Conservation (phyloP, 2,888 invertebrate species). For the Argyresthia goedartella region DNA sequence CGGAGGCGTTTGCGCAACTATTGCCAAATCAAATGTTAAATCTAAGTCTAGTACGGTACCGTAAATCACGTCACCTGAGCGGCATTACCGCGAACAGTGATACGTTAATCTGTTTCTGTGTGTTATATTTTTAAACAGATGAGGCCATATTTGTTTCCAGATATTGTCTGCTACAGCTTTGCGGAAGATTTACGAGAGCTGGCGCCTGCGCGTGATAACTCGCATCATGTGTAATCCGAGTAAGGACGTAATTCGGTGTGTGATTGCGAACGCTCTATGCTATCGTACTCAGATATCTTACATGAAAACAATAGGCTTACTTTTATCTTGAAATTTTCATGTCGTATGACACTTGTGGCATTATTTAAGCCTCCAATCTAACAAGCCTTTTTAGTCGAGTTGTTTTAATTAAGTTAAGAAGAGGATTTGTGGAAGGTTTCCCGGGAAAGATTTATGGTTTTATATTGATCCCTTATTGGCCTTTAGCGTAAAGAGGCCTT, state of each 20-base stretch:
- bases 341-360: constrained; percentile 12
- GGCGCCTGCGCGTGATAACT: constrained; percentile 61
- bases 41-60: constrained; percentile 40
- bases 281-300: constrained; percentile 39
- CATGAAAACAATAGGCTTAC: constrained; percentile 49
- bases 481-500: constrained; percentile 23
- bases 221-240: constrained; percentile 59
- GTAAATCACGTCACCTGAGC: constrained; percentile 55
- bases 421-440: constrained; percentile 21
- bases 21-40: constrained; percentile 64
- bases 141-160: constrained; percentile 66
- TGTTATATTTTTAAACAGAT: constrained; percentile 68
- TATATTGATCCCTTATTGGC: constrained; percentile 31
- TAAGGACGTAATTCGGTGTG: constrained; percentile 63
- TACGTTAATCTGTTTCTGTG: constrained; percentile 66
- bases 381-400: constrained; percentile 21
- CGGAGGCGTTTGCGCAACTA: constrained; percentile 17
- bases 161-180: constrained; percentile 57
- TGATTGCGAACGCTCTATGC: constrained; percentile 57
- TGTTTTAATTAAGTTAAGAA: constrained; percentile 13
- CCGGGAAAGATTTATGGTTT: constrained; percentile 25
- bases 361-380: constrained; percentile 3
- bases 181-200: constrained; percentile 61
- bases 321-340: constrained; percentile 54
- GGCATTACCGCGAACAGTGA: constrained; percentile 53